These are phyloP conservation scores for Rana temporaria DNA, from an alignment of 2,113 vertebrate genomes.

Conservation along the genomic window DNA sequence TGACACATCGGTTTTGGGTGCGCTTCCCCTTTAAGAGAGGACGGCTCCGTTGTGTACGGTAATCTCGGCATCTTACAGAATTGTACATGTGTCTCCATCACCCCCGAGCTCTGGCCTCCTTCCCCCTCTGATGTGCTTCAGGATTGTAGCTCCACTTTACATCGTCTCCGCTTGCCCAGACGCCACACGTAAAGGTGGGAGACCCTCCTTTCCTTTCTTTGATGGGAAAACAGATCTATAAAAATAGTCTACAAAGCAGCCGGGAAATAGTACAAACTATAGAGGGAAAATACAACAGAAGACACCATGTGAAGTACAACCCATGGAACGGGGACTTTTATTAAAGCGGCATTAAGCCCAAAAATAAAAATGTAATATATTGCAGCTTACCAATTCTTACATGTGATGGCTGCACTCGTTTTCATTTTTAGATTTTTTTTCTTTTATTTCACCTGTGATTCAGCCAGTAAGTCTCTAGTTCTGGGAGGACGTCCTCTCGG, in stretches of 20 bases:
- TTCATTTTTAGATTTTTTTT: no score
- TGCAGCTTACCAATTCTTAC: no score
- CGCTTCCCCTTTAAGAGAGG: no score
- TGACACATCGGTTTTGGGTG: no score
- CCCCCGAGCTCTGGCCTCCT: neutral
- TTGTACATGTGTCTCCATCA: neutral
- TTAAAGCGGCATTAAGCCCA: no score
- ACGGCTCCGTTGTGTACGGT: neutral
- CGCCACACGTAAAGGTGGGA: neutral
- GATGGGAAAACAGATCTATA: neutral
- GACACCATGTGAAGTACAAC: neutral
- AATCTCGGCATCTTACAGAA: neutral
- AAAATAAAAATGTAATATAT: no score
- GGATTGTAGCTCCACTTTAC: neutral
- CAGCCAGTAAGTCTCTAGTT: no score
- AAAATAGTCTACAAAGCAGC: constrained; percentile 21
- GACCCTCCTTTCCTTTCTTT: neutral
- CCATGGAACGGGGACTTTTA: no score
- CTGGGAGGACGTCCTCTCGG: no score
- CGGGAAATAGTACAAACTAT: neutral
- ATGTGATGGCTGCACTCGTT: no score
- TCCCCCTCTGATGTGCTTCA: neutral
- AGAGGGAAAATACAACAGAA: neutral
- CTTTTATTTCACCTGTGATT: no score
- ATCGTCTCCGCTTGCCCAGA: constrained; percentile 31